Conservation (phyloP, 2,888 invertebrate species). For the Odontomyia ornata region DNA sequence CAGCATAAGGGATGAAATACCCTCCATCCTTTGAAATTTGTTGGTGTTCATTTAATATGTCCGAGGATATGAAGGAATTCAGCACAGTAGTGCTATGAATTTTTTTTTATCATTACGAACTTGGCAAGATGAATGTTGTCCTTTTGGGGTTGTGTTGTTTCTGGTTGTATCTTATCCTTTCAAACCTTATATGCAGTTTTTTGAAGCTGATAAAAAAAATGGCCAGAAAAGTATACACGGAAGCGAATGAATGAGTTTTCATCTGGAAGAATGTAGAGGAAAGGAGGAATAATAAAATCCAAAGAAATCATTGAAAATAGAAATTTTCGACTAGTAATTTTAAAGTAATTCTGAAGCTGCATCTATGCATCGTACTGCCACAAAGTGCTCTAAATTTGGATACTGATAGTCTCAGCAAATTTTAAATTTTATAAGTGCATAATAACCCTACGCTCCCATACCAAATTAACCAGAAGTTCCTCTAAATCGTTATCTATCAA, state of each 20-base stretch:
- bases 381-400: too few species aligned
- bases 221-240: slow-evolving; percentile 40
- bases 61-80: not conserved
- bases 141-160: slow-evolving; percentile 46
- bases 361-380: too few species aligned
- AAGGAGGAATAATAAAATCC: not conserved
- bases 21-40: not conserved
- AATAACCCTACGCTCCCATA: too few species aligned
- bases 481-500: too few species aligned
- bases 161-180: slow-evolving; percentile 35
- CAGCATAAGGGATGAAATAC: not conserved
- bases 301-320: too few species aligned
- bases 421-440: too few species aligned
- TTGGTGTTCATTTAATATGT: not conserved
- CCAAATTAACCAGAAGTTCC: too few species aligned
- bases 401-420: too few species aligned
- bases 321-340: too few species aligned
- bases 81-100: too few species aligned
- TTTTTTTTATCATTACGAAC: too few species aligned
- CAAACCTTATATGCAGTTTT: slow-evolving; percentile 18
- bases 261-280: slow-evolving; percentile 1
- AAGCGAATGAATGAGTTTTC: slow-evolving; percentile 47
- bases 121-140: slow-evolving; percentile 32
- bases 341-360: too few species aligned
- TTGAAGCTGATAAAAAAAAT: slow-evolving; percentile 49